Evolutionary conservation across 2,113 vertebrate species (phyloP).

Genomic region (Vimba vimba): DNA sequence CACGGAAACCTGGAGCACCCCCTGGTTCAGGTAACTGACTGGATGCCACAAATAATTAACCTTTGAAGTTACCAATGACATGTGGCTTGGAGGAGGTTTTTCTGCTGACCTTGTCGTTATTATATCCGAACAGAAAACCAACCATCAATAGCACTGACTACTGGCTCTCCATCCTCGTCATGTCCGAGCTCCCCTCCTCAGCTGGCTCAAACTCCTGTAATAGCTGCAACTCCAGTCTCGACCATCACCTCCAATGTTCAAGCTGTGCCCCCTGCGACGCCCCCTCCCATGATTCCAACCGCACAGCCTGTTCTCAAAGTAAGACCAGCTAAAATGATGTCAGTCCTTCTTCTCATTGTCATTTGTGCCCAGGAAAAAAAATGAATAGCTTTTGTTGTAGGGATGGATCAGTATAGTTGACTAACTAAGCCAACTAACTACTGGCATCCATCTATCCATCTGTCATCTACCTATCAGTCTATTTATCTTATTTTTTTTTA

Average conservation of each 20-base stretch:
- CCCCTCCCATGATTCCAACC: conserved; percentile 81
- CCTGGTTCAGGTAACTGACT: conserved; percentile 80
- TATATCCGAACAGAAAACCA: conserved; percentile 68
- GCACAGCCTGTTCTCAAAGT: conserved; percentile 95
- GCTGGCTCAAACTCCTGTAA: conserved; percentile 89
- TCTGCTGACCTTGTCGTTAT: conserved; percentile 10
- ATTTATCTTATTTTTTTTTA: background rate
- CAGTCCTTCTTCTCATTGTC: background rate
- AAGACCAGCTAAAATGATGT: conserved; percentile 59
- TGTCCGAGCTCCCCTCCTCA: conserved; percentile 86
- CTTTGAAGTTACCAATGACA: background rate
- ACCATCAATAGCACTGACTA: conserved; percentile 84
- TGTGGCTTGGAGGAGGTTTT: background rate
- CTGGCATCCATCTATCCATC: background rate
- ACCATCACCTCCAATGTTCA: conserved; percentile 84
- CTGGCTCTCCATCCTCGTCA: conserved; percentile 83
- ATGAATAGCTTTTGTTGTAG: background rate
- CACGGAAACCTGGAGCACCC: conserved; percentile 82
- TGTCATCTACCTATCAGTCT: background rate
- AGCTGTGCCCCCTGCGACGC: conserved; percentile 61
- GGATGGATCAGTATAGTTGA: background rate
- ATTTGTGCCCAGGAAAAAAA: background rate
- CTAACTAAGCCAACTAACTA: too few relatives aligned
- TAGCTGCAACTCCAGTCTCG: conserved; percentile 90
- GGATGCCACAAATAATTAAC: background rate